Conservation (phyloP, 2,113 vertebrate genomes). For the Calypte anna region DNA sequence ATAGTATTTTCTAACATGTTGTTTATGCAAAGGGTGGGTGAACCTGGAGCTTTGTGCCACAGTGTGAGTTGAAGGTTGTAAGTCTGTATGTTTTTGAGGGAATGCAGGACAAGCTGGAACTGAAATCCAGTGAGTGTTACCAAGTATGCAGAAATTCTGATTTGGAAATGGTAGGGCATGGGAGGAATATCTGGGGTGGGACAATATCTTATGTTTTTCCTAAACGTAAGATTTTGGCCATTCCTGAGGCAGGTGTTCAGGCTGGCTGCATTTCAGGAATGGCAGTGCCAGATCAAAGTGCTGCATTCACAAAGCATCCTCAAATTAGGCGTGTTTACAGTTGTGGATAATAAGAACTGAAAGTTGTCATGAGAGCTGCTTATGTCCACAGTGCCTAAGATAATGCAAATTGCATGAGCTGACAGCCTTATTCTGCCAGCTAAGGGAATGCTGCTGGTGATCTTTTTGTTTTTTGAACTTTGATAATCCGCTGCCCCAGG, state of each 20-base stretch:
- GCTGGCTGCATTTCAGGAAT: not conserved
- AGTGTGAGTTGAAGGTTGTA: not conserved
- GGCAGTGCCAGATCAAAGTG: rapidly evolving
- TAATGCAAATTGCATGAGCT: slow-evolving; percentile 24
- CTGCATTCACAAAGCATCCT: not conserved
- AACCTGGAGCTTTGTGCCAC: not conserved
- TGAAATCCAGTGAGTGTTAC: not conserved
- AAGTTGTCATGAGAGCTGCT: not conserved
- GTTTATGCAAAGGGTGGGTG: rapidly evolving
- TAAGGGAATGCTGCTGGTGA: not conserved
- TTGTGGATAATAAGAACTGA: not conserved
- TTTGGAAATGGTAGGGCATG: not conserved
- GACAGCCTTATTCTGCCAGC: not conserved
- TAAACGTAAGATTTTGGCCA: not conserved
- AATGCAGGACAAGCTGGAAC: not conserved
- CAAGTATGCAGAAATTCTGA: not conserved
- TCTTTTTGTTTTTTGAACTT: not conserved
- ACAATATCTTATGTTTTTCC: rapidly evolving
- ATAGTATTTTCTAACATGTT: not conserved
- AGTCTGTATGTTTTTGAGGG: not conserved
- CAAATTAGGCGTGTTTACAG: not conserved
- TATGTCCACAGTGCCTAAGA: not conserved
- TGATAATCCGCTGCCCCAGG: not conserved
- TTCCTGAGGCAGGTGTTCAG: not conserved
- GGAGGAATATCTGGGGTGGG: not conserved